Evolutionary conservation across 2,797 vertebrate species (phyloP).

Genomic region (Sarcophilus harrisii): DNA sequence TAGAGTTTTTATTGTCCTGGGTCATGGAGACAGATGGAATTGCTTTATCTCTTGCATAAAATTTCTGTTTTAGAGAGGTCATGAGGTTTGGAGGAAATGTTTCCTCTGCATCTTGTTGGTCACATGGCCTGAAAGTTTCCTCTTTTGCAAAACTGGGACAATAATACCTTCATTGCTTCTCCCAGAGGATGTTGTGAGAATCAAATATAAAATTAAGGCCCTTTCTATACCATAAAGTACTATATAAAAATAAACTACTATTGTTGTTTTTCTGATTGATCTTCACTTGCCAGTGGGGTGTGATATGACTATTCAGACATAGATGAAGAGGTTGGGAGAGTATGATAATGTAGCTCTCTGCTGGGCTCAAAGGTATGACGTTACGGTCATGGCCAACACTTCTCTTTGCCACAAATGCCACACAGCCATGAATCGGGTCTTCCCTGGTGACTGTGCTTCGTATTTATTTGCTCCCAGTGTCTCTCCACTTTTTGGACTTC

Average conservation of each 20-base stretch:
- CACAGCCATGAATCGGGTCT: background rate
- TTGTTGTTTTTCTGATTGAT: background rate
- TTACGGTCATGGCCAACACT: background rate
- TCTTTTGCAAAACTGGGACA: background rate
- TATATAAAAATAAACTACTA: background rate
- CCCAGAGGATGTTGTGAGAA: background rate
- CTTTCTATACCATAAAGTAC: background rate
- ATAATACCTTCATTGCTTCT: background rate
- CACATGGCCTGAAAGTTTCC: background rate
- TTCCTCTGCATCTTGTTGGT: background rate
- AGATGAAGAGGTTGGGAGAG: background rate
- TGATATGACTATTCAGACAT: background rate
- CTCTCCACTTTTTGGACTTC: background rate
- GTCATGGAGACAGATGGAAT: background rate
- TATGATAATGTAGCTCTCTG: background rate
- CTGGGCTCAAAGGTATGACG: background rate
- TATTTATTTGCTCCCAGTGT: no score
- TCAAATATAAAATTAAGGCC: background rate
- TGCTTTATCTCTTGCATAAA: background rate
- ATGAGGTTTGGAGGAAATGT: background rate
- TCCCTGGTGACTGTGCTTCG: no score
- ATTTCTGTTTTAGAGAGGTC: background rate
- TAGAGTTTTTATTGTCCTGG: background rate
- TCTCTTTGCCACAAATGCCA: background rate
- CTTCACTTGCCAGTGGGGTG: background rate